Base-by-base conservation (phyloP, 2,797 vertebrate species). In the Petrocephalus schoutedeni region DNA sequence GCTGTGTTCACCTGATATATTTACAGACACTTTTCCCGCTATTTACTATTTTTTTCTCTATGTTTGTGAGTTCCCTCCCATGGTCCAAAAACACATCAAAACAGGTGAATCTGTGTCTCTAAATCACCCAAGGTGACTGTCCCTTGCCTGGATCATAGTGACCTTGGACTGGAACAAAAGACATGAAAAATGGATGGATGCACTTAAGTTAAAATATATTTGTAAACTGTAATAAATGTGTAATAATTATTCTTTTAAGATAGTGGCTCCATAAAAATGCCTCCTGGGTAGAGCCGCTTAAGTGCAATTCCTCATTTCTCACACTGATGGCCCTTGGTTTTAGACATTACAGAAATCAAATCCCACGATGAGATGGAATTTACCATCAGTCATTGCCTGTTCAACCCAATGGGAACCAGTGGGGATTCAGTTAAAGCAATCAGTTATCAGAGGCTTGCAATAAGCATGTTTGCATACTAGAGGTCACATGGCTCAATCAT, bases 191-290 rank as follows among this genome's bases (percentile, higher is more conserved):
- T 71, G 64, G 64, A 5, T 71, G 64, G 64, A 36, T 71, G 64
- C 64, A 71, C 64, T 71, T 71, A 67, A 67, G 23, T 32, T 67
- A 32, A 71, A 71, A 28, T 71, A 36, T 71, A 71, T 71, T 32
- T 71, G 64, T 71, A 71, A 71, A 71, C 64, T 71, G 64, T 71
- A 71, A 71, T 71, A 71, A 71, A 71, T 36, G 28, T 71, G 64
- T 71, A 71, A 67, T 67, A 67, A 71, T 71, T 36, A 71, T 71
- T 71, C 64, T 32, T 71, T 71, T 71, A 71, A 71, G 28, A 71
- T 36, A 32, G 64, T 36, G 32, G 12, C 64, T 5, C 28, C 12
- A 71, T 71, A 71, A 71, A 71, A 32, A 36, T 71, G 64, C 28
- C 14, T 71, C 12, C 28, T 71, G 64, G 28, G 10, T 14, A 71